A percentile compares a stretch with the other conserved stretches of the same genome.
phyloP scores from a whole-genome alignment of 2,113 vertebrate species.

The Vombatus ursinus region DNA sequence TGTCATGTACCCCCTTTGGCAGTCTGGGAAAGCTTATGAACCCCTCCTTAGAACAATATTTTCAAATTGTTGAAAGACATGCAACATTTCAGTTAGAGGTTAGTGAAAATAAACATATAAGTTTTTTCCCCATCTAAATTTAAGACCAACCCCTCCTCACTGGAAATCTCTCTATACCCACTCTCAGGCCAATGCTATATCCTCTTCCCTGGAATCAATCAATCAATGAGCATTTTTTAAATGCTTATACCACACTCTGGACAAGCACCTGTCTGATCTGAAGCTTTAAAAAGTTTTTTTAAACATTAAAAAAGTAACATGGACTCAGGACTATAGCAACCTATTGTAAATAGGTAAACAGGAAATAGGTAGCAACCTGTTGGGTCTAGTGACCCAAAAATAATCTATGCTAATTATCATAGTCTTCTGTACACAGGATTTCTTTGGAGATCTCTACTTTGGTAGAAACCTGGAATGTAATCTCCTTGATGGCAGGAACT shows the following conservation, averaged over 20 bases:
- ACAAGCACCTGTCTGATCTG: neutral
- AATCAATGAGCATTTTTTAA: neutral
- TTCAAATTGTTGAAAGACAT: neutral
- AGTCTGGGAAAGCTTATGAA: neutral
- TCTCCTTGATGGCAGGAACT: neutral
- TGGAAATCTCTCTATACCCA: neutral
- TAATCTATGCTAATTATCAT: neutral
- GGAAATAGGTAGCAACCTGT: neutral
- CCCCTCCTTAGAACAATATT: neutral
- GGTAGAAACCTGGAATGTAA: neutral
- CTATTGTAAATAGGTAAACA: neutral
- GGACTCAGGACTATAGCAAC: neutral
- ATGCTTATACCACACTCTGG: neutral
- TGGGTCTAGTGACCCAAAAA: neutral
- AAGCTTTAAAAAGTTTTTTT: neutral
- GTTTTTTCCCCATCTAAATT: neutral
- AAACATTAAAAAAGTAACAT: neutral
- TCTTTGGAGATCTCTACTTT: neutral
- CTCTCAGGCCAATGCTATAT: neutral
- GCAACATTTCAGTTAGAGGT: neutral
- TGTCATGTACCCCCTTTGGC: neutral
- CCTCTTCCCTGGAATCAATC: neutral
- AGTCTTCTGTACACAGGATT: neutral
- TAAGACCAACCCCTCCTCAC: neutral
- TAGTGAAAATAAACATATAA: neutral